Conservation (phyloP, 1,140 invertebrate genomes). For the Anastrepha ludens region DNA sequence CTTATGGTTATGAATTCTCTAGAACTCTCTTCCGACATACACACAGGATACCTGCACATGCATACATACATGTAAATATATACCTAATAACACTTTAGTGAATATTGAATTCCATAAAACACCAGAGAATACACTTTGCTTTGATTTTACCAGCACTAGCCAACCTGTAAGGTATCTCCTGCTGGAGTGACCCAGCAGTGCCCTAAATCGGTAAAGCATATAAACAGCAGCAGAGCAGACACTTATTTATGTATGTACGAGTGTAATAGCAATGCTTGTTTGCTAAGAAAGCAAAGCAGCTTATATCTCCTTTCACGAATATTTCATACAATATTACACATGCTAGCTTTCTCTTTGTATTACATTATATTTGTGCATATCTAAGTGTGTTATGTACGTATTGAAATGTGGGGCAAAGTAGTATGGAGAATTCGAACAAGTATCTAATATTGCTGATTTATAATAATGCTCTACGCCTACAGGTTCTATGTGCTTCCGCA, state of each 20-base stretch:
- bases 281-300: neutral
- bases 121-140: neutral
- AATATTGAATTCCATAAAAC: constrained; percentile 12
- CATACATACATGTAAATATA: neutral
- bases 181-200: neutral
- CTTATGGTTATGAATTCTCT: no score
- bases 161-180: neutral
- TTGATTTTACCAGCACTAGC: neutral
- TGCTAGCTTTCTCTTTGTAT: no score
- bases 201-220: neutral
- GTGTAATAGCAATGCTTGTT: neutral
- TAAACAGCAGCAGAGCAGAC: neutral
- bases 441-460: neutral
- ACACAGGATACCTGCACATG: neutral
- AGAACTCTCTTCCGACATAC: no score
- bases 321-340: neutral
- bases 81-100: neutral
- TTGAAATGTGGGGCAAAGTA: neutral
- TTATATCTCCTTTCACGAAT: neutral
- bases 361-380: no score
- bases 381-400: no score
- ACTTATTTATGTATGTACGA: neutral
- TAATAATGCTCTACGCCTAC: neutral
- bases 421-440: neutral
- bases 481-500: neutral